These are phyloP conservation scores for Cacoxenus indagator DNA, from an alignment of 2,888 invertebrate species.

Conservation along the genomic window DNA sequence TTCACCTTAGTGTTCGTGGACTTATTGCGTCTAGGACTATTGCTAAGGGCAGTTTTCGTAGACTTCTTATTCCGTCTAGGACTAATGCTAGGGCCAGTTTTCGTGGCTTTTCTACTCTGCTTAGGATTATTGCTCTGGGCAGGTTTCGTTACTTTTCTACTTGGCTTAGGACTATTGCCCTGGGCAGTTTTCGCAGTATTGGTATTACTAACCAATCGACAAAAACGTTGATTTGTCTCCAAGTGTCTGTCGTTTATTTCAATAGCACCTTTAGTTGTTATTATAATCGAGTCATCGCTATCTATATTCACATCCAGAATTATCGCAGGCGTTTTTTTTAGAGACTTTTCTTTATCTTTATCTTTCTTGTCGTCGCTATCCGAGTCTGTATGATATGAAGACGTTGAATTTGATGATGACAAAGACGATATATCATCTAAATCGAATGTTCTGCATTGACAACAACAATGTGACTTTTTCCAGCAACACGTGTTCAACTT, in stretches of 20 bases:
- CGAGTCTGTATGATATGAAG: constrained; percentile 19
- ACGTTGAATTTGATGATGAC: constrained; percentile 8
- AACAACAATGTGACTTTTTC: not conserved
- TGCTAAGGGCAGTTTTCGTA: not conserved
- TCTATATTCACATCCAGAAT: constrained; percentile 55
- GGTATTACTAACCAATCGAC: constrained; percentile 41
- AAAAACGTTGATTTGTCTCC: constrained; percentile 45
- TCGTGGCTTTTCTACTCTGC: not conserved
- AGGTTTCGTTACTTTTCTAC: not conserved
- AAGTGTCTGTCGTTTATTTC: constrained; percentile 43
- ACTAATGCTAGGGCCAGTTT: no score
- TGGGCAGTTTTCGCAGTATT: not conserved
- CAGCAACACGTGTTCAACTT: not conserved
- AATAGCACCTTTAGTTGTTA: constrained; percentile 27
- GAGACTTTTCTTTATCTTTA: constrained; percentile 12
- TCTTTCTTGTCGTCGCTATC: not conserved
- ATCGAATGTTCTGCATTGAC: not conserved
- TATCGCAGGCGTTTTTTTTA: constrained; percentile 49
- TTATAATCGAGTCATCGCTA: constrained; percentile 48
- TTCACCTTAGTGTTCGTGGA: no score
- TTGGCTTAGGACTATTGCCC: constrained; percentile 10
- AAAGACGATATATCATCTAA: constrained; percentile 25
- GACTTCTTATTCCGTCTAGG: no score
- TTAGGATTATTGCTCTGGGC: constrained; percentile 12
- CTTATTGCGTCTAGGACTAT: not conserved